A percentile compares a stretch with the other conserved stretches of the same genome.
phyloP scores from a whole-genome alignment of 2,113 vertebrate genomes.

The Electrona antarctica region DNA sequence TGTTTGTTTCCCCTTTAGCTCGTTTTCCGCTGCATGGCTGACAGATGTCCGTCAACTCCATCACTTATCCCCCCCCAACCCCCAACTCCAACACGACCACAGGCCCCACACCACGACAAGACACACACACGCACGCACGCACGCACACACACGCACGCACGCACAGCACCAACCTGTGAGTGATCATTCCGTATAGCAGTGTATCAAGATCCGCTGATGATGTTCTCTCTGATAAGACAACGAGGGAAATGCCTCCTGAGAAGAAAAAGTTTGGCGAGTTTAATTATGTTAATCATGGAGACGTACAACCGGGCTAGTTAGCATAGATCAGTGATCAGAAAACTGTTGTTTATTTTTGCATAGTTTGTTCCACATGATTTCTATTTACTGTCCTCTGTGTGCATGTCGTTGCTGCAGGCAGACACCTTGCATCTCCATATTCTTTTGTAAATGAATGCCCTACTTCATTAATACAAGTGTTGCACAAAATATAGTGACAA shows the following conservation, averaged over 20 bases:
- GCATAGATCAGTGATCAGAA: constrained; percentile 27
- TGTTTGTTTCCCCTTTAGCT: constrained; percentile 49
- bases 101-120: constrained; percentile 34
- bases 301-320: constrained; percentile 10
- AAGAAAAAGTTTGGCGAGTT: neutral
- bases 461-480: too few relatives aligned
- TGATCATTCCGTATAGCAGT: neutral
- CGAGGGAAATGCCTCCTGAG: neutral
- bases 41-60: constrained; percentile 69
- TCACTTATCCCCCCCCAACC: neutral
- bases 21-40: constrained; percentile 47
- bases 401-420: neutral
- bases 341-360: constrained; percentile 14
- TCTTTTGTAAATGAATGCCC: too few relatives aligned
- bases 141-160: neutral
- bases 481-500: too few relatives aligned
- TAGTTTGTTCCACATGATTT: constrained; percentile 31
- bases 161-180: constrained; percentile 22
- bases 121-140: constrained; percentile 25
- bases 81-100: constrained; percentile 23
- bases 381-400: constrained; percentile 7
- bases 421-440: too few relatives aligned
- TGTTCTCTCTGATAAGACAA: neutral
- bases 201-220: neutral
- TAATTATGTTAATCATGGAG: constrained; percentile 20